phyloP scores from a whole-genome alignment of 2,888 invertebrate genomes.

The Pelosia muscerda region DNA sequence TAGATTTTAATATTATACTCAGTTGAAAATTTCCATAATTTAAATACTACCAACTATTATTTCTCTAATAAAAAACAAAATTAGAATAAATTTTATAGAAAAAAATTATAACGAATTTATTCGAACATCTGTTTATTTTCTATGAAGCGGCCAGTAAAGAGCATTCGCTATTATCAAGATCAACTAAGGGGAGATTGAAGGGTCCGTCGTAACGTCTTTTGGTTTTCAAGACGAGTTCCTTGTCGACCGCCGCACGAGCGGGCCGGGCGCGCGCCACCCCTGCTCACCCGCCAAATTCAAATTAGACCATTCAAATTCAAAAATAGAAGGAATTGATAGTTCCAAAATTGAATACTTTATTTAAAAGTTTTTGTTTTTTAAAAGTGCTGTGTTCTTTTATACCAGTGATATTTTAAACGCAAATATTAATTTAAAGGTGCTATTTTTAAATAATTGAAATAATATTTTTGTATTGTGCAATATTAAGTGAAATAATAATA shows the following conservation, averaged over 20 bases:
- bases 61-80: neutral
- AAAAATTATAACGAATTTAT: neutral
- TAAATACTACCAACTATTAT: neutral
- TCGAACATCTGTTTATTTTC: conserved; percentile 41
- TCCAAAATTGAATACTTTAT: conserved; percentile 13
- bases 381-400: conserved; percentile 11
- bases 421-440: neutral
- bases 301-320: conserved; percentile 39
- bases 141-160: conserved; percentile 64
- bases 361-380: conserved; percentile 1
- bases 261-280: conserved; percentile 68
- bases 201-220: conserved; percentile 84
- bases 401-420: neutral
- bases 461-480: conserved; percentile 39
- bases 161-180: conserved; percentile 71
- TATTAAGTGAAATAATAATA: conserved; percentile 51
- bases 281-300: conserved; percentile 67
- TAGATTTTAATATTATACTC: too few species aligned
- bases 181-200: conserved; percentile 78
- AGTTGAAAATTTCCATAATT: neutral
- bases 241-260: conserved; percentile 79
- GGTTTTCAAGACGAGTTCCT: conserved; percentile 81
- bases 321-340: conserved; percentile 12
- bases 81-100: neutral
- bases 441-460: conserved; percentile 20